Evolutionary conservation across 2,113 vertebrate genomes (phyloP).

Genomic region (Odocoileus hemionus): DNA sequence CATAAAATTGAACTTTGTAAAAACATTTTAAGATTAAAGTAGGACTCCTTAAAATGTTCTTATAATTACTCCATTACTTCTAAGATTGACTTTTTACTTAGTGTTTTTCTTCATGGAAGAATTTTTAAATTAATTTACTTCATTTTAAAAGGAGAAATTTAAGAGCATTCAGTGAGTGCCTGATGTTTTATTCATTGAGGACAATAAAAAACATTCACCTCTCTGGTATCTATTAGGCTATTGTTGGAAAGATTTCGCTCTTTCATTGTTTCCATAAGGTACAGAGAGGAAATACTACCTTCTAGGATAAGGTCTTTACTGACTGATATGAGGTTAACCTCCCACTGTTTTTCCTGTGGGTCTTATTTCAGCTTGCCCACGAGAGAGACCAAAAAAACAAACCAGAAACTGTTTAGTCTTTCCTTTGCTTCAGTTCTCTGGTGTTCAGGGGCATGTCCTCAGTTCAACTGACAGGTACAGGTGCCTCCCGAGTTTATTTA

Average conservation of each 20-base stretch:
- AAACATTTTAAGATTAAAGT: slow-evolving; percentile 6
- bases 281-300: background rate
- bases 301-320: background rate
- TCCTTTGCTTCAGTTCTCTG: slow-evolving; percentile 6
- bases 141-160: slow-evolving; percentile 2
- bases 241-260: background rate
- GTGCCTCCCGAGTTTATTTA: slow-evolving; percentile 12
- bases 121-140: background rate
- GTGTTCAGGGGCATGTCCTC: background rate
- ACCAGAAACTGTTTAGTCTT: background rate
- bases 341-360: slow-evolving; percentile 3
- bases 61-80: background rate
- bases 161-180: background rate
- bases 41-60: background rate
- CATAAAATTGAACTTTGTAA: slow-evolving; percentile 20
- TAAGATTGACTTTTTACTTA: background rate
- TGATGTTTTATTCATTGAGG: background rate
- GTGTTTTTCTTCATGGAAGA: background rate
- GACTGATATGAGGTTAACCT: background rate
- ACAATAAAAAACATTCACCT: background rate
- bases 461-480: background rate
- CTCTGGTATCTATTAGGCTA: background rate
- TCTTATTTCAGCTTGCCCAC: background rate
- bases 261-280: slow-evolving; percentile 6
- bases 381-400: background rate